Evolutionary conservation across 2,888 invertebrate species (phyloP), one percentile per base, ranked within the genome.

Genomic region (Antheraea assamensis): DNA sequence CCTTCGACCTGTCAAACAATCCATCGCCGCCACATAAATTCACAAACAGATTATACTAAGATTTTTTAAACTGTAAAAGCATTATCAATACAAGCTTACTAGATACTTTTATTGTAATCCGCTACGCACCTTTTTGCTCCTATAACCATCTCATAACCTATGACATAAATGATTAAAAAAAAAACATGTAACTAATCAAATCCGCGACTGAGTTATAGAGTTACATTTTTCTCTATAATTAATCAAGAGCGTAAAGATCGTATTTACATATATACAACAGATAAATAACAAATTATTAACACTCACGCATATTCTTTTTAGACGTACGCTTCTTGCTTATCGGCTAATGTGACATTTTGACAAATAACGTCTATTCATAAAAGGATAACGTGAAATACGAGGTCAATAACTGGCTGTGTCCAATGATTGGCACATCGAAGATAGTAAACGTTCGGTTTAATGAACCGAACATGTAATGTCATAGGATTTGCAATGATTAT

Each of bases 381-480:
- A 72, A 70, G 71, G 68, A 71, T 74, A 73, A 49, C 31, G 47
- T 64, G 64, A 30, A 31, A 71, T 66, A 8, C n/a, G 81, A 78
- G 88, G 85, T 89, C 87, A 89, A 82, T 82, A 87, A 86, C 87
- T 78, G 73, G 21, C 75, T 21, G 19, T 71, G 68, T 72, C 74
- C 52, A 73, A 75, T 87, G 88, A 89, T 87, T 87, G 86, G 83
- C 87, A 88, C 81, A 74, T 81, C 74, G 71, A 30, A 81, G 81
- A 86, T 87, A 85, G 86, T 83, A 78, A 82, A 74, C 78, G 75
- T 76, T 82, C 81, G 77, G 80, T 86, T 84, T 89, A 88, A 88
- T 86, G 84, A 87, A 83, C 83, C 85, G 81, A 82, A 81, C 80
- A 80, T 84, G 81, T 85, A 82, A 83, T 83, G 75, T 72, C 42